These are phyloP conservation scores for Chydorus sphaericus DNA, from an alignment of 2,888 invertebrate genomes.

Conservation along the genomic window DNA sequence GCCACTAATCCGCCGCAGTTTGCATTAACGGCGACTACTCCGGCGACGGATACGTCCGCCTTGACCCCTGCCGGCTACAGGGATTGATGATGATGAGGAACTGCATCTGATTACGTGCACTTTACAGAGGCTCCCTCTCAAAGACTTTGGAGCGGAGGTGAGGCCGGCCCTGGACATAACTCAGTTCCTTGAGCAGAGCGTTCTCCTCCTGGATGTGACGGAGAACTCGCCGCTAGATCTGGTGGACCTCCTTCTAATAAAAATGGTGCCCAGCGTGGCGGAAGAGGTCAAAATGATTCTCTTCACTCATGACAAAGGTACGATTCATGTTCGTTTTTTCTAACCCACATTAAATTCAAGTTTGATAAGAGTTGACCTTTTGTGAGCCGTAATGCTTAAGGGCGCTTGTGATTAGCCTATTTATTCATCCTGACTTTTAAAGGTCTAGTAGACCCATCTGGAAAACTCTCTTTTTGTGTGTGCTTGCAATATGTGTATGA, in stretches of 20 bases:
- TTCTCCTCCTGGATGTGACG: conserved; percentile 37
- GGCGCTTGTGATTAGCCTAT: no score
- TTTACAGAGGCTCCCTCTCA: conserved; percentile 34
- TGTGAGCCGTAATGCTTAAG: background rate
- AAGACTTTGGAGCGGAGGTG: conserved; percentile 42
- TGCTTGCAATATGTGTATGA: no score
- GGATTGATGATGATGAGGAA: conserved; percentile 3
- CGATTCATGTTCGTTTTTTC: conserved; percentile 13
- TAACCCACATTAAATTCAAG: background rate
- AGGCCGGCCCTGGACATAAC: conserved; percentile 42
- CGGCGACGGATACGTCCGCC: no score
- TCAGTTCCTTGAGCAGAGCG: conserved; percentile 38
- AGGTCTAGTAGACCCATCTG: no score
- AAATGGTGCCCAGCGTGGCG: conserved; percentile 21
- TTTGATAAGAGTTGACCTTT: background rate
- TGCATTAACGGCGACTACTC: no score
- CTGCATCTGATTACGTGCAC: conserved; percentile 18
- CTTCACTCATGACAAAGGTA: conserved; percentile 31
- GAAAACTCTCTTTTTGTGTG: no score
- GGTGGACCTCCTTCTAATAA: conserved; percentile 32
- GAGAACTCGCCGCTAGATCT: conserved; percentile 37
- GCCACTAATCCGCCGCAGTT: no score
- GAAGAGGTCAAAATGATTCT: conserved; percentile 28
- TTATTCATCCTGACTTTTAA: no score
- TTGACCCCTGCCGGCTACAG: no score